A percentile compares a stretch with the other conserved stretches of the same genome.
Conservation (phyloP, 1,140 invertebrate species). For the Drosophila teissieri region DNA sequence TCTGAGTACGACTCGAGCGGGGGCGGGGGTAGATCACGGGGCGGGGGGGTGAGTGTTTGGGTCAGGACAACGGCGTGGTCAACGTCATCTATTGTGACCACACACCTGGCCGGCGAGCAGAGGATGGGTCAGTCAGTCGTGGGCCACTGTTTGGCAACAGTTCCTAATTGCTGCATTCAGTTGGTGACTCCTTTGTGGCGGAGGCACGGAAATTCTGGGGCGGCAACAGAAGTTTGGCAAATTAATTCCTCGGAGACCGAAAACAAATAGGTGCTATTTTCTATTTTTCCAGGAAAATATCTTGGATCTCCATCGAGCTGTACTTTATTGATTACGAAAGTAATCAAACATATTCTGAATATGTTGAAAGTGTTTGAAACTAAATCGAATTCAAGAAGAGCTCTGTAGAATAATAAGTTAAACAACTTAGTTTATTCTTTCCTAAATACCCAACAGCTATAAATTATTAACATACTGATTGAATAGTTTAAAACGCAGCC, state of each 20-base stretch:
- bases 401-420: too few relatives aligned
- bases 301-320: background rate
- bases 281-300: background rate
- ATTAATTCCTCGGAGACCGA: conserved; percentile 1
- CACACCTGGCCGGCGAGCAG: conserved; percentile 52
- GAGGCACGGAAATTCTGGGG: background rate
- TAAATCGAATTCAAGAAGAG: too few relatives aligned
- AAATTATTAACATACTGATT: background rate
- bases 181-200: conserved; percentile 7
- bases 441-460: too few relatives aligned
- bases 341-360: too few relatives aligned
- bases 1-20: conserved; percentile 40
- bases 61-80: conserved; percentile 18
- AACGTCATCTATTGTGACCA: conserved; percentile 54
- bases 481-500: background rate
- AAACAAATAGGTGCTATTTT: background rate
- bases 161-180: conserved; percentile 67
- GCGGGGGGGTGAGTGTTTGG: background rate
- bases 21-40: conserved; percentile 13
- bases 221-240: background rate
- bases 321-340: too few relatives aligned
- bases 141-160: conserved; percentile 75
- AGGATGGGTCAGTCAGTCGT: conserved; percentile 21
- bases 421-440: too few relatives aligned
- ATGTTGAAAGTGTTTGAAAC: too few relatives aligned